Percentiles rank a stretch among this genome's conserved stretches.
phyloP scores from a whole-genome alignment of 2,888 invertebrate species.

The Andrena bucephala region DNA sequence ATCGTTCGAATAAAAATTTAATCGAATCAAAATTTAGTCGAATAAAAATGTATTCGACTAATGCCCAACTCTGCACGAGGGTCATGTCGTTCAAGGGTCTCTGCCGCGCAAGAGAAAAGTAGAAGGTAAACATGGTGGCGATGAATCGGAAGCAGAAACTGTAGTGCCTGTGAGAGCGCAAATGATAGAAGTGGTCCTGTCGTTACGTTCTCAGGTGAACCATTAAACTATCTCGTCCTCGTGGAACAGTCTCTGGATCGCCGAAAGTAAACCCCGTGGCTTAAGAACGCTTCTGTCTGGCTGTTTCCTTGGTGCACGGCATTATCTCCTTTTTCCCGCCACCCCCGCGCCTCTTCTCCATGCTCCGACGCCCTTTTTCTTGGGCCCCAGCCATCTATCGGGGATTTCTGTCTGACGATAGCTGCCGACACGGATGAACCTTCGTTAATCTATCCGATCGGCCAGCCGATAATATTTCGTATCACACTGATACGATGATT shows the following conservation, averaged over 20 bases:
- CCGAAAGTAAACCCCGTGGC: slow-evolving; percentile 60
- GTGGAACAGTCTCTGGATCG: slow-evolving; percentile 66
- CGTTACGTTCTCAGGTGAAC: slow-evolving; percentile 70
- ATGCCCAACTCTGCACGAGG: too few species aligned
- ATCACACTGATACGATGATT: slow-evolving; percentile 8
- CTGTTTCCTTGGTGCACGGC: neutral
- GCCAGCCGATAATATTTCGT: slow-evolving; percentile 24
- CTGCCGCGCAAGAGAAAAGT: too few species aligned
- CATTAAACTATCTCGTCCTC: slow-evolving; percentile 73
- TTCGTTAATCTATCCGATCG: slow-evolving; percentile 47
- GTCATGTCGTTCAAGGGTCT: too few species aligned
- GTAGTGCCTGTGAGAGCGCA: slow-evolving; percentile 12
- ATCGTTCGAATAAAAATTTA: too few species aligned
- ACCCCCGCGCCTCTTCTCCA: slow-evolving; percentile 42
- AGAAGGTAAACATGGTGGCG: too few species aligned
- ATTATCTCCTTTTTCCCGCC: slow-evolving; percentile 3
- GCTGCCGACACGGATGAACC: slow-evolving; percentile 34
- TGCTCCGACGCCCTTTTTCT: slow-evolving; percentile 38
- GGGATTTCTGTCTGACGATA: slow-evolving; percentile 13
- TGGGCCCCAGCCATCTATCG: neutral
- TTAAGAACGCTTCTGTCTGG: slow-evolving; percentile 56
- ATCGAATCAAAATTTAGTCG: too few species aligned
- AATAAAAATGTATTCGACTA: too few species aligned
- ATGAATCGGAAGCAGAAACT: neutral
- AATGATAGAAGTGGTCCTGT: slow-evolving; percentile 17